phyloP scores from a whole-genome alignment of 2,797 vertebrate species.

The Enteromius mattozi region DNA sequence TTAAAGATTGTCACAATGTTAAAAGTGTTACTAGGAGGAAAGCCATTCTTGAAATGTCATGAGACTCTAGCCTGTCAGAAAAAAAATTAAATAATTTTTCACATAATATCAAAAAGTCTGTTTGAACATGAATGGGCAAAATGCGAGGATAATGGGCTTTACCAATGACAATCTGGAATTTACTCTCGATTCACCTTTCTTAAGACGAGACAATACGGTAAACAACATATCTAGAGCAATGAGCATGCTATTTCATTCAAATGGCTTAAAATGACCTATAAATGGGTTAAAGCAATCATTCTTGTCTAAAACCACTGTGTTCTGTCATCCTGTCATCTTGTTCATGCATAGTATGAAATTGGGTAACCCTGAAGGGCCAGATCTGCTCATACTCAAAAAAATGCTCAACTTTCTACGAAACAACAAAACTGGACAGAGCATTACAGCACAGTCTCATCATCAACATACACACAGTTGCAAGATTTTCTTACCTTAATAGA shows the following conservation, averaged over 20 bases:
- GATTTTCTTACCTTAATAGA: neutral
- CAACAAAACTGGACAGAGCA: neutral
- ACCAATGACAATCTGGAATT: neutral
- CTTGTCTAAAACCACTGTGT: neutral
- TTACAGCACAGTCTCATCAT: neutral
- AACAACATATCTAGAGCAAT: neutral
- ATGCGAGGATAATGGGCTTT: neutral
- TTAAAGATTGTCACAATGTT: conserved; percentile 52
- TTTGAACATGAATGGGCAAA: conserved; percentile 6
- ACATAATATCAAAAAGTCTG: neutral
- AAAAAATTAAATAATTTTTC: neutral
- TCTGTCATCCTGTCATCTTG: neutral
- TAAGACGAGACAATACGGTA: neutral
- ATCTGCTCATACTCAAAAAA: neutral
- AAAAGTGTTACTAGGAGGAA: conserved; percentile 30
- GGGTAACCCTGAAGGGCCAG: neutral
- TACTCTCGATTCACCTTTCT: neutral
- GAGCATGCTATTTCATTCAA: neutral
- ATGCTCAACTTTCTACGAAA: neutral
- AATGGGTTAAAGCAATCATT: neutral
- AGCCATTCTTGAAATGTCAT: conserved; percentile 23
- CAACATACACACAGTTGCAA: neutral
- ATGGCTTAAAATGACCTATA: neutral
- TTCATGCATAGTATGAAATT: neutral
- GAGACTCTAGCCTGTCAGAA: neutral